These are phyloP conservation scores for Ophonus ardosiacus DNA, from an alignment of 2,888 invertebrate species.

Conservation along the genomic window DNA sequence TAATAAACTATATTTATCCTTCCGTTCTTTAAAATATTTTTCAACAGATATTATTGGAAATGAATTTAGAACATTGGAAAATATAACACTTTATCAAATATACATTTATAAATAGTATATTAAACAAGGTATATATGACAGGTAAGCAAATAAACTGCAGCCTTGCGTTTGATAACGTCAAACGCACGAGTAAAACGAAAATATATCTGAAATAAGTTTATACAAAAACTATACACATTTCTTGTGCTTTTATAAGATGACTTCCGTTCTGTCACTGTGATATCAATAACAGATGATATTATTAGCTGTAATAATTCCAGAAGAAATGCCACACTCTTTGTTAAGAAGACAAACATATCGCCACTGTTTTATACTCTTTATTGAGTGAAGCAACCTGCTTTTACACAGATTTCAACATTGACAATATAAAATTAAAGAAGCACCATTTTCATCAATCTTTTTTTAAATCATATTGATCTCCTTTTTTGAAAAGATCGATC, in stretches of 20 bases:
- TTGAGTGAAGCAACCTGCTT: no score
- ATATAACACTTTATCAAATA: neutral
- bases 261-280: neutral
- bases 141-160: neutral
- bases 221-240: neutral
- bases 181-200: neutral
- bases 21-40: slow-evolving; percentile 41
- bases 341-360: neutral
- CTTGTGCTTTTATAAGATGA: neutral
- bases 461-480: no score
- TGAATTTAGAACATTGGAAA: neutral
- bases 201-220: neutral
- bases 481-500: no score
- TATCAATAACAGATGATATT: neutral
- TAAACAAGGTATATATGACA: neutral
- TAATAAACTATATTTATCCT: slow-evolving; percentile 48
- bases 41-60: slow-evolving; percentile 44
- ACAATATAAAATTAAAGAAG: no score
- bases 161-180: neutral
- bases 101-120: slow-evolving; percentile 8
- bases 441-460: no score
- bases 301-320: neutral
- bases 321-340: neutral
- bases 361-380: neutral
- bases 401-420: no score